These are phyloP conservation scores for Chrysoperla carnea DNA, from an alignment of 1,140 invertebrate species.

Conservation along the genomic window DNA sequence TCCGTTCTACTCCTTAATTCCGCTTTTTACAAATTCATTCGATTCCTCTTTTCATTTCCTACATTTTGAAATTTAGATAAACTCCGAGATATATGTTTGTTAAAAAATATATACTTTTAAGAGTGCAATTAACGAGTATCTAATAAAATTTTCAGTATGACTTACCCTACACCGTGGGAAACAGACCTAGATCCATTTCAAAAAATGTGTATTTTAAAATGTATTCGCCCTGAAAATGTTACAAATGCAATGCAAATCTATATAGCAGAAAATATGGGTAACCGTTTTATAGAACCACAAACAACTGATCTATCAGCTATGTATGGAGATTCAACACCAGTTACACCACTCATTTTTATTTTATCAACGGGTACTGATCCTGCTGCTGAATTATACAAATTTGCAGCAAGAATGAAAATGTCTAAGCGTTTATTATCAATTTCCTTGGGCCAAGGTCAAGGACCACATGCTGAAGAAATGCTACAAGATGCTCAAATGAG, in stretches of 20 bases:
- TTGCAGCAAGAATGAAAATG: conserved; percentile 42
- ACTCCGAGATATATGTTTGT: no score
- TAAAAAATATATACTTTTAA: no score
- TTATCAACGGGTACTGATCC: conserved; percentile 55
- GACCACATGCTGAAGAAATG: conserved; percentile 40
- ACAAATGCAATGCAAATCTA: conserved; percentile 49
- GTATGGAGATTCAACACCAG: conserved; percentile 42
- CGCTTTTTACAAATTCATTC: no score
- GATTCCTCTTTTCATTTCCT: no score
- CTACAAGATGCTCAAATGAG: conserved; percentile 34
- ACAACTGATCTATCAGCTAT: conserved; percentile 40
- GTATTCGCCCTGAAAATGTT: conserved; percentile 53
- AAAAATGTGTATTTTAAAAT: conserved; percentile 49
- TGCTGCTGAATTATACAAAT: conserved; percentile 37
- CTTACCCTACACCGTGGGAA: conserved; percentile 36
- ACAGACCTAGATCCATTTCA: conserved; percentile 39
- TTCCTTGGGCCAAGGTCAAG: conserved; percentile 56
- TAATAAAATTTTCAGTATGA: conserved; percentile 17
- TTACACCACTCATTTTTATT: conserved; percentile 46
- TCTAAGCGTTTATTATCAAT: conserved; percentile 37
- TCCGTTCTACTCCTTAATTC: no score
- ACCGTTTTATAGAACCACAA: conserved; percentile 46
- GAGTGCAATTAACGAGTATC: no score
- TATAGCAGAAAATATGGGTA: conserved; percentile 35
- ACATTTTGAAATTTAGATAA: no score